Base-by-base conservation (phyloP, 2,113 vertebrate species). In the Tupaia tana region DNA sequence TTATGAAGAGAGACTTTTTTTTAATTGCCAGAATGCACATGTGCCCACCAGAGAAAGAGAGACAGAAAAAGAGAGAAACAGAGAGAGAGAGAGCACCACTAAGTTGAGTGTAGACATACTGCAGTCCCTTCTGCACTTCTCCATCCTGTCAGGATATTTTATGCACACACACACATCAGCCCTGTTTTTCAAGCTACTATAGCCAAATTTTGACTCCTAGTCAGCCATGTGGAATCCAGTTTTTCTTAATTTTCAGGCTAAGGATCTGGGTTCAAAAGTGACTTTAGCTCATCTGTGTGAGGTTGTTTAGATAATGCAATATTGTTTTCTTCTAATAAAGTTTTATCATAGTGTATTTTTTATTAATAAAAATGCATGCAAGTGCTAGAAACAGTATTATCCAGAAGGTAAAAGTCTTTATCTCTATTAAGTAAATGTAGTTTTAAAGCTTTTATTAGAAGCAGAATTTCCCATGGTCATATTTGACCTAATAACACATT, bases 401-500 rank as follows among this genome's bases (percentile, higher is more conserved):
- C 84, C 54, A 81, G 64, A 70, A 86, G 78, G 15, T 92, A 84
- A 84, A 93, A 86, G 15, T 58, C 75, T 92, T 83, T 86, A 79
- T 95, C 29, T 88, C 25, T 94, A 93, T 92, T 96, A 91, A 92
- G 64, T 84, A 92, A 96, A 66, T 96, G 61, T 92, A 9, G 9
- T 81, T 83, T 94, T 92, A 95, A 80, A 96, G 67, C 5, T 31
- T 96, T 94, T 95, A 79, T 92, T 95, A 85, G 22, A 94, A 82
- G 12, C 13, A 86, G 52, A 93, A 92, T 91, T 95, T 95, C 67
- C 58, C 34, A 43, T 66, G 66, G 75, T 61, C 24, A 77, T 93
- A 93, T 92, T 96, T 95, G 73, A 96, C 73, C 79, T 92, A 92
- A 93, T 63, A 73, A 74, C 13, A 92, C 56, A 92, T 93, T 97